phyloP scores from a whole-genome alignment of 2,888 invertebrate species.

The Lithophane leautieri region DNA sequence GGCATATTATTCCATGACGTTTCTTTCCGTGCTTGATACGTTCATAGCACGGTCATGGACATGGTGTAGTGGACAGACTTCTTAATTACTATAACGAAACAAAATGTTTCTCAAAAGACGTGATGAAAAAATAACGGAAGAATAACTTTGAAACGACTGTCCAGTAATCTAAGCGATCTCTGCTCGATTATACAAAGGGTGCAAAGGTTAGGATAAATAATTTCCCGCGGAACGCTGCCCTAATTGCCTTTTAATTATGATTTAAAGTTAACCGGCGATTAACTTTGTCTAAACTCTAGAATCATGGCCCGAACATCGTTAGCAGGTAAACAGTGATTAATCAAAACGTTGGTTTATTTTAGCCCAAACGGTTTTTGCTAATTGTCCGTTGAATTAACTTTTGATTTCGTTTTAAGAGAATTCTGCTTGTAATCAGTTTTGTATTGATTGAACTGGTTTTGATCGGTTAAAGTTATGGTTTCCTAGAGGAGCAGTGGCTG shows the following conservation, averaged over 20 bases:
- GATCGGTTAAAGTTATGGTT: too few species aligned
- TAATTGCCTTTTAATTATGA: conserved; percentile 77
- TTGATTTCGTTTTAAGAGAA: conserved; percentile 35
- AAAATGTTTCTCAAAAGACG: too few species aligned
- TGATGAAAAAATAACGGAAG: background rate
- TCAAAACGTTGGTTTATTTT: conserved; percentile 63
- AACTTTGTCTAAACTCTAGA: conserved; percentile 64
- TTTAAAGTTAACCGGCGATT: conserved; percentile 67
- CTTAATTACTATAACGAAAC: background rate
- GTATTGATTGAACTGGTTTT: conserved; percentile 1
- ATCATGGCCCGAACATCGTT: conserved; percentile 65
- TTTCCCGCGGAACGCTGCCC: conserved; percentile 60
- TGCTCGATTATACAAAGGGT: conserved; percentile 67
- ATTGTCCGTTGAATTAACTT: conserved; percentile 64
- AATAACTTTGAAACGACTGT: conserved; percentile 24
- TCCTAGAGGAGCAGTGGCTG: too few species aligned
- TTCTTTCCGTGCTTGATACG: too few species aligned
- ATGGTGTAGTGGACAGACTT: too few species aligned
- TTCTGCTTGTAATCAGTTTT: conserved; percentile 45
- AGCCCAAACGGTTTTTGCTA: conserved; percentile 63
- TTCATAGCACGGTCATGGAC: too few species aligned
- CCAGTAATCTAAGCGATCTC: conserved; percentile 51
- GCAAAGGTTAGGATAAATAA: conserved; percentile 67
- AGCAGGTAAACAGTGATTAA: conserved; percentile 69
- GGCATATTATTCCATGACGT: too few species aligned